These are phyloP conservation scores for Boulengeromyrus knoepffleri DNA, from an alignment of 2,113 vertebrate species.

Conservation along the genomic window DNA sequence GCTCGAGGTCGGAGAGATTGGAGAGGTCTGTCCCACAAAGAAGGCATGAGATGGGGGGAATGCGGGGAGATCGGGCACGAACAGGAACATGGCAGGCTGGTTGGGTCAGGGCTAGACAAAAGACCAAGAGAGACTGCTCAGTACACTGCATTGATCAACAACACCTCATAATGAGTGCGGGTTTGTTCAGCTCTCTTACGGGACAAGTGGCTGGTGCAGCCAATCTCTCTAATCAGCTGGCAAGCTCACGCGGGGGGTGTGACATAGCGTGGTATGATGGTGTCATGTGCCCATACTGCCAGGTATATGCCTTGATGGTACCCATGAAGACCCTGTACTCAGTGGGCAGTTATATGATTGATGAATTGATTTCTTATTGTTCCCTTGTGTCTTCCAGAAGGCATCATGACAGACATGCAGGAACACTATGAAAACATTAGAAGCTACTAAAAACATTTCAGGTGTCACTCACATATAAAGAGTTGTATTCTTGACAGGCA, in stretches of 20 bases:
- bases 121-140: neutral
- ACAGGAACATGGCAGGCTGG: neutral
- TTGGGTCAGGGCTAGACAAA: neutral
- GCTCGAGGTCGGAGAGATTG: neutral
- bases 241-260: neutral
- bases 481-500: neutral
- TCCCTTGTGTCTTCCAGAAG: neutral
- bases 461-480: neutral
- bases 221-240: neutral
- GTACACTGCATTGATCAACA: neutral
- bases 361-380: neutral
- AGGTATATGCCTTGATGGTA: neutral
- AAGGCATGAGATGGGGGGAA: neutral
- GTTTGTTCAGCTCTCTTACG: neutral
- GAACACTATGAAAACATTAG: neutral
- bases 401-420: neutral
- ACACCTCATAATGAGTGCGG: neutral
- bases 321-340: neutral
- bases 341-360: neutral
- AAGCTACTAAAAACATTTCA: neutral
- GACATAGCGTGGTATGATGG: neutral
- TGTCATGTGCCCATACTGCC: neutral
- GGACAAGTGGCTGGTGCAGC: neutral
- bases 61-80: neutral
- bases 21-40: neutral